These are phyloP conservation scores for Drosophila erecta DNA, from an alignment of 1,140 invertebrate genomes.

Conservation along the genomic window DNA sequence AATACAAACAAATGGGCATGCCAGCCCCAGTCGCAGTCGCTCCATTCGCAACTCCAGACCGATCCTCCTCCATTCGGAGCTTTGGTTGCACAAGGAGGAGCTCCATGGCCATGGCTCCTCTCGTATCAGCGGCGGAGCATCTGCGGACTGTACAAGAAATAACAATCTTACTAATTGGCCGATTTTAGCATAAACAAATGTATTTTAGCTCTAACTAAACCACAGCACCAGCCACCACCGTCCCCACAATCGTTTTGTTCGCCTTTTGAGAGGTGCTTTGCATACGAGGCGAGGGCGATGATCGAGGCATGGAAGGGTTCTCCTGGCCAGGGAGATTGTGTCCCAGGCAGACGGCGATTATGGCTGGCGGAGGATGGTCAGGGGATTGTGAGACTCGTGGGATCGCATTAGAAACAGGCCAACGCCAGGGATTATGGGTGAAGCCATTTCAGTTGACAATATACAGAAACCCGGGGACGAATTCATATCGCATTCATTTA, in stretches of 20 bases:
- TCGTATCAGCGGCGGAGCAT: constrained; percentile 69
- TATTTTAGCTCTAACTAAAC: constrained; percentile 84
- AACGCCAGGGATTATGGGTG: background rate
- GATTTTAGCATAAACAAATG: constrained; percentile 85
- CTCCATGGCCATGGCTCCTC: constrained; percentile 16
- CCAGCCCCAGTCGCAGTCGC: constrained; percentile 18
- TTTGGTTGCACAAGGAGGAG: constrained; percentile 26
- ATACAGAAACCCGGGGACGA: background rate
- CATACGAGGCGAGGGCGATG: constrained; percentile 49
- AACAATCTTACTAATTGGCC: constrained; percentile 85
- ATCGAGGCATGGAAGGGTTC: background rate
- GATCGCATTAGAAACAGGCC: constrained; percentile 14
- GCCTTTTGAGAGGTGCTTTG: constrained; percentile 57
- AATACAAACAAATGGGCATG: constrained; percentile 83
- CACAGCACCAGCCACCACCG: constrained; percentile 22
- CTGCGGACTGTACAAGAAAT: constrained; percentile 82
- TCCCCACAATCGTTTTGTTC: constrained; percentile 64
- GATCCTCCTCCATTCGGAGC: constrained; percentile 28
- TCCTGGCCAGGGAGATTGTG: constrained; percentile 33
- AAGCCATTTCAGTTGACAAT: constrained; percentile 4
- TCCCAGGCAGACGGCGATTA: constrained; percentile 25
- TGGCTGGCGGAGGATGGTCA: too few relatives aligned
- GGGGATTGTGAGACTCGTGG: constrained; percentile 1
- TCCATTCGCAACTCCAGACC: constrained; percentile 6
- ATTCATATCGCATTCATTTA: background rate